A percentile compares a stretch with the other conserved stretches of the same genome.
Conservation (phyloP, 2,797 vertebrate species). For the Spinibarbus caldwelli region DNA sequence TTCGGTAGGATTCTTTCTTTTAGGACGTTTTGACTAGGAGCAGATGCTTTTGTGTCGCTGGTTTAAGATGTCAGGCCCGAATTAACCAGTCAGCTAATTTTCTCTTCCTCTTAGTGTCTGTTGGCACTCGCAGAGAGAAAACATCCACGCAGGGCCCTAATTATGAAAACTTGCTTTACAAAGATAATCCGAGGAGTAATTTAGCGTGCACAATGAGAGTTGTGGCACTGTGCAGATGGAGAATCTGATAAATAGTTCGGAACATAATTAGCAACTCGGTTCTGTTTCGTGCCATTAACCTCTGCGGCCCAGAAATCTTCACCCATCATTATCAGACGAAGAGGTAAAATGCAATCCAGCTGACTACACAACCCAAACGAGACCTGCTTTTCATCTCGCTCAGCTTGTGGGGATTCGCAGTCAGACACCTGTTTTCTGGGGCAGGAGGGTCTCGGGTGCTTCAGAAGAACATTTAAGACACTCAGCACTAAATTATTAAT, state of each 20-base stretch:
- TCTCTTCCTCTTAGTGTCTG: conserved; percentile 57
- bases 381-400: conserved; percentile 84
- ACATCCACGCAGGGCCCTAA: conserved; percentile 91
- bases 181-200: conserved; percentile 99
- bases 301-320: conserved; percentile 98
- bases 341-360: conserved; percentile 86
- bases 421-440: conserved; percentile 83
- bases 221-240: conserved; percentile 95
- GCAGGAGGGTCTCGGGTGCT: conserved; percentile 45
- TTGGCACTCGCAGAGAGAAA: conserved; percentile 80
- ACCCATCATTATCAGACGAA: conserved; percentile 97
- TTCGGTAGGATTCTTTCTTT: neutral
- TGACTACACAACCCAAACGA: conserved; percentile 95
- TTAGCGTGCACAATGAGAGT: conserved; percentile 96
- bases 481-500: conserved; percentile 50
- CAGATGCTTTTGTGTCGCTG: conserved; percentile 50
- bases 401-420: conserved; percentile 62
- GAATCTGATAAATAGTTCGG: conserved; percentile 99
- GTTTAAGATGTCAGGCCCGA: conserved; percentile 69
- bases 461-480: conserved; percentile 45
- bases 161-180: conserved; percentile 99
- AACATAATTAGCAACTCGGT: conserved; percentile 98
- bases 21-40: neutral
- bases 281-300: conserved; percentile 99
- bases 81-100: conserved; percentile 75